Percentiles rank a stretch among this genome's conserved stretches.
phyloP scores from a whole-genome alignment of 2,797 vertebrate genomes.

The Scarus forsteni region DNA sequence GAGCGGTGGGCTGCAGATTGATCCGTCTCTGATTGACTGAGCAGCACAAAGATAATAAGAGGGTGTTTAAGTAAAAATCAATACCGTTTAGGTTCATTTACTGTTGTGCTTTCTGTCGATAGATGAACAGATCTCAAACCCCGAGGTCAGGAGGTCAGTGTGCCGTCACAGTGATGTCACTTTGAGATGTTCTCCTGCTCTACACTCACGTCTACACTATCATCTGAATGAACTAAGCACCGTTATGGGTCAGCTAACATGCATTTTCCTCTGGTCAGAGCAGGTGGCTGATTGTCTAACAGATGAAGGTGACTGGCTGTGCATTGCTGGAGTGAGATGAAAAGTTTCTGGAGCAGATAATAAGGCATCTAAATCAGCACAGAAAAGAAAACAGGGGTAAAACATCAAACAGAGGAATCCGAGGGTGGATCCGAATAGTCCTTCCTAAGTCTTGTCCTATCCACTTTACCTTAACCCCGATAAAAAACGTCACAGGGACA shows the following conservation, averaged over 20 bases:
- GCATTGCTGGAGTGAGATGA: constrained; percentile 15
- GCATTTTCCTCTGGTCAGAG: constrained; percentile 37
- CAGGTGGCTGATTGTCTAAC: constrained; percentile 67
- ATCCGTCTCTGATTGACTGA: background rate
- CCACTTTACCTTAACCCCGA: too few relatives aligned
- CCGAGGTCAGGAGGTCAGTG: background rate
- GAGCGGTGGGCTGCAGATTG: constrained; percentile 15
- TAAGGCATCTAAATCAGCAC: constrained; percentile 4
- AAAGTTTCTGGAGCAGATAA: constrained; percentile 40
- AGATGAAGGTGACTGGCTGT: constrained; percentile 61
- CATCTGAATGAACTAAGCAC: background rate
- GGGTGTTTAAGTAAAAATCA: constrained; percentile 33
- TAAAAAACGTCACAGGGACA: too few relatives aligned
- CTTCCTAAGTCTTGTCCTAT: too few relatives aligned
- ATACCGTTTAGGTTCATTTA: constrained; percentile 20
- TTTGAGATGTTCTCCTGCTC: background rate
- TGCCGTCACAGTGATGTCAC: background rate
- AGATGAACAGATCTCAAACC: background rate
- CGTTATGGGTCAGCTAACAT: constrained; percentile 13
- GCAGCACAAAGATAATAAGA: constrained; percentile 10
- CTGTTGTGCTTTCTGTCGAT: background rate
- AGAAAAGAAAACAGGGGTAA: too few relatives aligned
- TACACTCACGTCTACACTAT: background rate
- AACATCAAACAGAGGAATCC: too few relatives aligned
- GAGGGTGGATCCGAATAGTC: too few relatives aligned